These are phyloP conservation scores for Drosophila obscura DNA, from an alignment of 1,140 invertebrate species.

Conservation along the genomic window DNA sequence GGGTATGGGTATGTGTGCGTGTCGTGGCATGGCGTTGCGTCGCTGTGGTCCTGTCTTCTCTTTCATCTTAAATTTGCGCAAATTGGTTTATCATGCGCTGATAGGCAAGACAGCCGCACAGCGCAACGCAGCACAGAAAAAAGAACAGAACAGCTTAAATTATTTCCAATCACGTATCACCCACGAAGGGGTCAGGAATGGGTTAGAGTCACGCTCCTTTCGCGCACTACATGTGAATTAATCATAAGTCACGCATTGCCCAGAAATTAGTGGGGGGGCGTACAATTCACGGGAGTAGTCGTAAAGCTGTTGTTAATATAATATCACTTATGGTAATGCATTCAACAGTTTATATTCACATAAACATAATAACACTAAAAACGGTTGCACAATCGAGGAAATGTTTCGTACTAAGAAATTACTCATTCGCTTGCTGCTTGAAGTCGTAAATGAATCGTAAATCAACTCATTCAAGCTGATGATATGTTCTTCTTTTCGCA, in stretches of 20 bases:
- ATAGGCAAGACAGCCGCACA: too few species aligned
- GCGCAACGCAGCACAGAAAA: background rate
- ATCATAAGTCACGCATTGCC: slow-evolving; percentile 24
- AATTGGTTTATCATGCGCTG: slow-evolving; percentile 61
- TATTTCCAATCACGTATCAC: slow-evolving; percentile 52
- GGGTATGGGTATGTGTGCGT: slow-evolving; percentile 13
- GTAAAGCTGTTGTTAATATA: too few species aligned
- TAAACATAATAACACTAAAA: too few species aligned
- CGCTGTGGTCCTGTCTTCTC: slow-evolving; percentile 10
- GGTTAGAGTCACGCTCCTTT: slow-evolving; percentile 27
- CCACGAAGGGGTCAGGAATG: slow-evolving; percentile 34
- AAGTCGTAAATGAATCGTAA: too few species aligned
- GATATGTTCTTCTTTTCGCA: too few species aligned
- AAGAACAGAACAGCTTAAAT: slow-evolving; percentile 30
- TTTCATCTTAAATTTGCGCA: slow-evolving; percentile 63
- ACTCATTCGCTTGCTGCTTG: too few species aligned
- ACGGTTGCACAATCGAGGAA: too few species aligned
- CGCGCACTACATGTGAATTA: slow-evolving; percentile 18
- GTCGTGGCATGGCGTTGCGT: slow-evolving; percentile 19
- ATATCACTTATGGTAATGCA: too few species aligned
- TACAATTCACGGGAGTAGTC: background rate
- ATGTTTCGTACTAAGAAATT: too few species aligned
- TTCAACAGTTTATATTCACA: too few species aligned
- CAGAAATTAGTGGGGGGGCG: slow-evolving; percentile 6
- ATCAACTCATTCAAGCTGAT: too few species aligned